Evolutionary conservation across 2,113 vertebrate species (phyloP), one percentile per base, ranked within the genome.

Genomic region (Lipophrys pholis): DNA sequence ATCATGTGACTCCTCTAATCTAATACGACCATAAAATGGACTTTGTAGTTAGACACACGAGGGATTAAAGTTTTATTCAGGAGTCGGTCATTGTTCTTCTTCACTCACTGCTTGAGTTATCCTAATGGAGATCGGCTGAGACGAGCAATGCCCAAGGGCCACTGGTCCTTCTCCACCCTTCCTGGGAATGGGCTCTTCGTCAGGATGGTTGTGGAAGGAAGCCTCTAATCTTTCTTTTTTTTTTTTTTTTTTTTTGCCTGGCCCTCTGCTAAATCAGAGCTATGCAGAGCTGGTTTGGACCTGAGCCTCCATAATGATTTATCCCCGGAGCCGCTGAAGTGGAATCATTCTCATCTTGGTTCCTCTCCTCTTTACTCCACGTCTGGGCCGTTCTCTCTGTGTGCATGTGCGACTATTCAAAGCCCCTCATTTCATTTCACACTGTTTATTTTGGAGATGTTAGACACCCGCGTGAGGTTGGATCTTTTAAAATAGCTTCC

Each of bases 201-300:
- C 70, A 54, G 83, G 64, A 78, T 69, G 73, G 71, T 68, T 87
- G 83, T 88, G 85, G 89, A 88, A 79, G 55, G 56, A 63, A 80
- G 84, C 79, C 84, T 68, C 69, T 2, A 40, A 74, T 74, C 82
- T n/a, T n/a, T n/a, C n/a, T n/a, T n/a, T n/a, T n/a, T n/a, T n/a
- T n/a, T n/a, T 70, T 70, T 78, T 68, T 66, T 78, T n/a, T 70
- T 70, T 78, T 68, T 66, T 78, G 55, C 55, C 43, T 78, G 73
- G 60, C 71, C 59, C 69, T 82, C 66, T 64, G 76, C 75, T 84
- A 70, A 87, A 82, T 84, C 70, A 71, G 61, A 87, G 73, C 51
- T 74, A 64, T 82, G 80, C 56, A 39, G 64, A 55, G 69, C 65
- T 77, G 83, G 80, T 80, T 87, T 89, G 81, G 81, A 84, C 48